These are phyloP conservation scores for Echinarachnius parma DNA, from an alignment of 53 echinoderm and acorn worm species.

Conservation along the genomic window DNA sequence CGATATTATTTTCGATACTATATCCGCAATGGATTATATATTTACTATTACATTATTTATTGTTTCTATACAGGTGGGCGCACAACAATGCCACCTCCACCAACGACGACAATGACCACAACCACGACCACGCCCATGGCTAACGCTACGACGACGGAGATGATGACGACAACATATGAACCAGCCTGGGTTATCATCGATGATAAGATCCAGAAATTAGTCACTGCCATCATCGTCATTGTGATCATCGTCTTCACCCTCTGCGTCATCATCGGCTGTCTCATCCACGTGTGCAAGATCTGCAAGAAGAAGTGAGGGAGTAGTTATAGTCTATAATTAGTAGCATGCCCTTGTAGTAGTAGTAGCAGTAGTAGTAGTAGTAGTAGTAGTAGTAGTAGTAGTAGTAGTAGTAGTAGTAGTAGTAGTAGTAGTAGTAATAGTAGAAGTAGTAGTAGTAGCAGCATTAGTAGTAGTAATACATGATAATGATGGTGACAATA, in stretches of 20 bases:
- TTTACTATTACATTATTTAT: too few species aligned
- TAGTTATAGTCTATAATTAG: too few species aligned
- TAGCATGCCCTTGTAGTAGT: background rate
- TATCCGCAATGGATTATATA: too few species aligned
- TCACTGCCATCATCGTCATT: slow-evolving; percentile 31
- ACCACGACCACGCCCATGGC: background rate
- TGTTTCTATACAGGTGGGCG: slow-evolving; percentile 2
- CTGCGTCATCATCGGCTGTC: slow-evolving; percentile 4
- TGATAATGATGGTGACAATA: too few species aligned
- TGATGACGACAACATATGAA: slow-evolving; percentile 12
- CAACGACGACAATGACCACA: background rate
- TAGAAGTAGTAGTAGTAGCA: background rate
- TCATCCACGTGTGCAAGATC: slow-evolving; percentile 36
- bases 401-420: background rate
- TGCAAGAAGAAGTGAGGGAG: slow-evolving; percentile 34
- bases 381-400: background rate
- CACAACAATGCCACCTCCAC: slow-evolving; percentile 16
- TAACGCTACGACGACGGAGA: background rate
- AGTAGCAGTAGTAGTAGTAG: background rate
- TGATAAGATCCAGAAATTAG: slow-evolving; percentile 36
- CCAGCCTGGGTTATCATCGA: slow-evolving; percentile 24
- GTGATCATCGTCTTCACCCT: slow-evolving; percentile 19
- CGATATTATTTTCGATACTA: too few species aligned
- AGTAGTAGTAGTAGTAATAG: background rate
- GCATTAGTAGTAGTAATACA: too few species aligned